Percentiles rank a stretch among this genome's conserved stretches.
These are phyloP conservation scores for Hycleus cichorii DNA, from an alignment of 1,140 invertebrate species.

Conservation along the genomic window DNA sequence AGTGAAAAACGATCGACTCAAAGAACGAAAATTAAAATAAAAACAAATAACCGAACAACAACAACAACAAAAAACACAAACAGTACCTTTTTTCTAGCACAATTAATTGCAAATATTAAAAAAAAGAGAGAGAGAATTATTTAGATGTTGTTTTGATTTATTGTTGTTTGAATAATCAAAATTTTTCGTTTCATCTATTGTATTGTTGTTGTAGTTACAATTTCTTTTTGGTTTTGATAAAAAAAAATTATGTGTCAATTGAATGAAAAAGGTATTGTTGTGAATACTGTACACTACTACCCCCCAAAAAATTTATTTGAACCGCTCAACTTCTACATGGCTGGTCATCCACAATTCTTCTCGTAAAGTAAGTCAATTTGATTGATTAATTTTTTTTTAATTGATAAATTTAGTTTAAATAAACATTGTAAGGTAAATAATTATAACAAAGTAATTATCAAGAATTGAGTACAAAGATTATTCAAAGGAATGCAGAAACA, in stretches of 20 bases:
- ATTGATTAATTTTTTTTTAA: background rate
- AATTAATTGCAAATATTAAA: background rate
- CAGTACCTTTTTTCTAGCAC: too few species aligned
- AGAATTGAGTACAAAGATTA: too few species aligned
- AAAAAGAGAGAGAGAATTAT: slow-evolving; percentile 3
- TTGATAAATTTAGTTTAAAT: too few species aligned
- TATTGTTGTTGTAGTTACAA: slow-evolving; percentile 3
- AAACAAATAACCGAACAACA: too few species aligned
- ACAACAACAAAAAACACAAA: too few species aligned
- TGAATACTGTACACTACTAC: background rate
- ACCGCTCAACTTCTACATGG: slow-evolving; percentile 13
- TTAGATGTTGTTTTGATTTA: slow-evolving; percentile 10
- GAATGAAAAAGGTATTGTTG: background rate
- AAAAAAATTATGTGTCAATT: background rate
- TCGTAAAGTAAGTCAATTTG: slow-evolving; percentile 6
- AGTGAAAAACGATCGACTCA: background rate
- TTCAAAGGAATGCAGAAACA: too few species aligned
- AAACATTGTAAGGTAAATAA: too few species aligned
- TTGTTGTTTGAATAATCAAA: background rate
- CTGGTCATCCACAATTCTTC: slow-evolving; percentile 8
- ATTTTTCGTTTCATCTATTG: background rate
- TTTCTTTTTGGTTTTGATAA: background rate
- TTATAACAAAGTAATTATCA: too few species aligned
- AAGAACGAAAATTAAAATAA: too few species aligned
- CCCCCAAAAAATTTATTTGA: slow-evolving; percentile 8